Conservation (phyloP, 2,797 vertebrate genomes). For the Galaxias olidus region DNA sequence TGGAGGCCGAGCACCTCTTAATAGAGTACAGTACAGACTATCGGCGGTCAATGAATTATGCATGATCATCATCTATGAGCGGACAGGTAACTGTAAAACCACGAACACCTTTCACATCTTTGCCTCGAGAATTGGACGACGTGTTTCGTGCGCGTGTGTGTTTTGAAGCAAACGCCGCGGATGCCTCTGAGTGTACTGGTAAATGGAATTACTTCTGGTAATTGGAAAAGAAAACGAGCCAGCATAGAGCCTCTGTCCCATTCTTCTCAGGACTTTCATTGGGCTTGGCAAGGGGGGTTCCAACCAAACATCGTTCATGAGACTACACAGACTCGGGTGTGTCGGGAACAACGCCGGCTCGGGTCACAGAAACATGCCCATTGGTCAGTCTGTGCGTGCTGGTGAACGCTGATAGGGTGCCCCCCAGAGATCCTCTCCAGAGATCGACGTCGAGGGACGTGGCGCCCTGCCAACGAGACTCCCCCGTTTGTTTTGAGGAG, state of each 20-base stretch:
- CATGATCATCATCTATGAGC: conserved; percentile 40
- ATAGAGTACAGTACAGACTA: conserved; percentile 36
- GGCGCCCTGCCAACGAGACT: neutral
- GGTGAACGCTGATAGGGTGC: conserved; percentile 12
- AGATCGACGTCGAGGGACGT: conserved; percentile 16
- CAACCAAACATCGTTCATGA: too few species aligned
- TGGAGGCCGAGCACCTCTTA: conserved; percentile 29
- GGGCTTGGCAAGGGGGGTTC: too few species aligned
- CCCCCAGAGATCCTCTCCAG: neutral
- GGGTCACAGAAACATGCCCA: neutral
- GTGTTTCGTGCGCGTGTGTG: too few species aligned
- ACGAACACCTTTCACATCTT: conserved; percentile 38
- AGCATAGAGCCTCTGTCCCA: too few species aligned
- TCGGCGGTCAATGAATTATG: conserved; percentile 58
- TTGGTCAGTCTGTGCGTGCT: neutral
- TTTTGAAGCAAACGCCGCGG: too few species aligned
- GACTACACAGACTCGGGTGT: neutral
- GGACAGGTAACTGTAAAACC: conserved; percentile 38
- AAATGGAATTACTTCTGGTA: too few species aligned
- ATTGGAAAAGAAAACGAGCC: too few species aligned
- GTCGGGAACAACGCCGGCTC: neutral
- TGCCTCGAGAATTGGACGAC: conserved; percentile 14
- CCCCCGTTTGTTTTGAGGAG: conserved; percentile 11
- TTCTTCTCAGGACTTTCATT: too few species aligned
- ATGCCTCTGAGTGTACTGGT: too few species aligned